A percentile compares a stretch with the other conserved stretches of the same genome.
Conservation (phyloP, 92 coral and sea anemone genomes). For the Ricordea florida region DNA sequence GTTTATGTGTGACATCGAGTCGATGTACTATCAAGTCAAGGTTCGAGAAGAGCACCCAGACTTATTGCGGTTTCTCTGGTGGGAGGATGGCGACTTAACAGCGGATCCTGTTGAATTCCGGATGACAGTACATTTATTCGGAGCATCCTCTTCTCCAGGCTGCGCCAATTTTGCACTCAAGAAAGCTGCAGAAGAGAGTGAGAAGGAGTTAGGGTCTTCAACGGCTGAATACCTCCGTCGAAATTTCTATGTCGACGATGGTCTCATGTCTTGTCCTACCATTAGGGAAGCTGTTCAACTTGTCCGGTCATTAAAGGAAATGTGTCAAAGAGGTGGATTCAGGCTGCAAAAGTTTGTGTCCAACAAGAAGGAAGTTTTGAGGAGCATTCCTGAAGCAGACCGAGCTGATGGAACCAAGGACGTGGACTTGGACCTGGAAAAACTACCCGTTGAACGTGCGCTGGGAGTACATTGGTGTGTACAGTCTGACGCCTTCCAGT, state of each 20-base stretch:
- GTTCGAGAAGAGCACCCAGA: slow-evolving; percentile 3
- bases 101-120: background rate
- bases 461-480: slow-evolving; percentile 24
- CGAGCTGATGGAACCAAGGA: too few relatives aligned
- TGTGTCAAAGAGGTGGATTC: slow-evolving; percentile 28
- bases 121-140: background rate
- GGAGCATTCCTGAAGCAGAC: background rate
- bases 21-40: background rate
- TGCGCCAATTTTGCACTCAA: slow-evolving; percentile 8
- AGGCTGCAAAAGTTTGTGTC: slow-evolving; percentile 7
- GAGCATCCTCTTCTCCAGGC: slow-evolving; percentile 9
- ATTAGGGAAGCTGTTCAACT: background rate
- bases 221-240: background rate
- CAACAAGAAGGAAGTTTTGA: slow-evolving; percentile 9
- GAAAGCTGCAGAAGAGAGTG: slow-evolving; percentile 4
- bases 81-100: background rate
- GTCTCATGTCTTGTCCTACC: background rate
- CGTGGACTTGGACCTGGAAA: background rate
- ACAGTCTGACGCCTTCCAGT: slow-evolving; percentile 9
- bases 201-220: background rate
- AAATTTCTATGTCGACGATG: slow-evolving; percentile 32
- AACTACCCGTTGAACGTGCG: background rate
- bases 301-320: background rate
- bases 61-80: slow-evolving; percentile 7
- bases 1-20: background rate